Conservation (phyloP, 2,113 vertebrate genomes). For the Plotosus lineatus region DNA sequence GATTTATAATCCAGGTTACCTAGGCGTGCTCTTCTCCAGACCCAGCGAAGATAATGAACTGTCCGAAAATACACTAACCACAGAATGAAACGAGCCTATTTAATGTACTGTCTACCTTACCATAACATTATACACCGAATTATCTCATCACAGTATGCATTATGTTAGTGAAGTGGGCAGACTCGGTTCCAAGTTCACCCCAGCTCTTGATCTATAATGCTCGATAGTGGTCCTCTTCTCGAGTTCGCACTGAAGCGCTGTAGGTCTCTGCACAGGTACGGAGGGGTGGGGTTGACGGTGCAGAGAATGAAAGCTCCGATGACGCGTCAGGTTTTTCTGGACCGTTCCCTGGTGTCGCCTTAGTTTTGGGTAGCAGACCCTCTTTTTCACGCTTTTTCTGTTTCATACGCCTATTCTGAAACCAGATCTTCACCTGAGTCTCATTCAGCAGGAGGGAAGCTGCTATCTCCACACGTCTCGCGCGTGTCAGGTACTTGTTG, state of each 20-base stretch:
- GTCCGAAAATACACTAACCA: constrained; percentile 15
- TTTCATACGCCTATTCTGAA: constrained; percentile 98
- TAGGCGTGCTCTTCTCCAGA: constrained; percentile 26
- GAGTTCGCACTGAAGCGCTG: constrained; percentile 14
- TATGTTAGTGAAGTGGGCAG: not conserved
- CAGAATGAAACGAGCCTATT: not conserved
- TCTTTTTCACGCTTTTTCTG: constrained; percentile 99
- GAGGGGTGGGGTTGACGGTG: constrained; percentile 86
- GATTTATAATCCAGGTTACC: too few relatives aligned
- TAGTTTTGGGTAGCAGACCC: constrained; percentile 82
- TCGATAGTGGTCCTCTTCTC: constrained; percentile 28
- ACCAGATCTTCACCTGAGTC: constrained; percentile 99
- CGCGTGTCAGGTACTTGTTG: constrained; percentile 97
- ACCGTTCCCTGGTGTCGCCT: constrained; percentile 73
- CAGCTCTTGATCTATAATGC: constrained; percentile 2
- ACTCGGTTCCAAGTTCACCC: not conserved
- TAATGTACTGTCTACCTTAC: constrained; percentile 21
- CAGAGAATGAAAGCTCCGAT: constrained; percentile 88
- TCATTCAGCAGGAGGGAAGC: constrained; percentile 95
- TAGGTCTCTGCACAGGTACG: constrained; percentile 79
- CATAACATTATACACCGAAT: constrained; percentile 22
- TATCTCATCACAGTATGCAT: constrained; percentile 23
- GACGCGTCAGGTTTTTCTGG: constrained; percentile 87
- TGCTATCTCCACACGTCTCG: constrained; percentile 92
- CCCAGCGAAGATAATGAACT: constrained; percentile 14